phyloP scores from a whole-genome alignment of 2,113 vertebrate species.

The Corapipo altera region DNA sequence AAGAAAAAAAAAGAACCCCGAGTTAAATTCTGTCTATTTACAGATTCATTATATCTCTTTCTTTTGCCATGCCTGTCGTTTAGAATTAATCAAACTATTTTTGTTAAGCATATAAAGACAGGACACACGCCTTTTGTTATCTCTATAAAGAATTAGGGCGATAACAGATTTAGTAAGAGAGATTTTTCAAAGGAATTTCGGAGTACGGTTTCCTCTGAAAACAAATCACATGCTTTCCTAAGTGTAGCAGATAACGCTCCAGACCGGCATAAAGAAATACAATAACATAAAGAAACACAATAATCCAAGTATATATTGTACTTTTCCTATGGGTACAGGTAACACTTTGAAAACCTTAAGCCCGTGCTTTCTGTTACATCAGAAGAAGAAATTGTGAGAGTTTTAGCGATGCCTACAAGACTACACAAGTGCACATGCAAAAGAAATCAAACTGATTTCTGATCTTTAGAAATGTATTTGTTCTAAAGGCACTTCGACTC shows the following conservation, averaged over 20 bases:
- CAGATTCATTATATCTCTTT: background rate
- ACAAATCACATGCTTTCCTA: background rate
- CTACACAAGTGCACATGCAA: background rate
- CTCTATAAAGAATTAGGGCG: background rate
- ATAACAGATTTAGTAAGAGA: background rate
- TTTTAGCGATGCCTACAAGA: background rate
- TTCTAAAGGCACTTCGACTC: background rate
- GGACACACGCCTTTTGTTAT: background rate
- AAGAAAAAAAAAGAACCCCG: accelerated
- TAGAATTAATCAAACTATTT: background rate
- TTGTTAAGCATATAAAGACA: background rate
- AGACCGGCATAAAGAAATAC: background rate
- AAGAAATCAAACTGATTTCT: background rate
- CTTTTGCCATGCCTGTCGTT: background rate
- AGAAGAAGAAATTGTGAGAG: background rate
- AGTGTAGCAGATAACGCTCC: background rate
- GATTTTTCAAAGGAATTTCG: slow-evolving; percentile 18
- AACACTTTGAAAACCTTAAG: background rate
- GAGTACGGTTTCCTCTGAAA: background rate
- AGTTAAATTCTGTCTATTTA: background rate
- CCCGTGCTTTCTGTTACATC: background rate
- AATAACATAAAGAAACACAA: background rate
- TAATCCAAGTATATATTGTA: background rate
- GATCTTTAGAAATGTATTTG: background rate
- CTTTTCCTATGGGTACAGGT: background rate